Evolutionary conservation across 2,113 vertebrate genomes (phyloP).

Genomic region (Hirundichthys speculiger): DNA sequence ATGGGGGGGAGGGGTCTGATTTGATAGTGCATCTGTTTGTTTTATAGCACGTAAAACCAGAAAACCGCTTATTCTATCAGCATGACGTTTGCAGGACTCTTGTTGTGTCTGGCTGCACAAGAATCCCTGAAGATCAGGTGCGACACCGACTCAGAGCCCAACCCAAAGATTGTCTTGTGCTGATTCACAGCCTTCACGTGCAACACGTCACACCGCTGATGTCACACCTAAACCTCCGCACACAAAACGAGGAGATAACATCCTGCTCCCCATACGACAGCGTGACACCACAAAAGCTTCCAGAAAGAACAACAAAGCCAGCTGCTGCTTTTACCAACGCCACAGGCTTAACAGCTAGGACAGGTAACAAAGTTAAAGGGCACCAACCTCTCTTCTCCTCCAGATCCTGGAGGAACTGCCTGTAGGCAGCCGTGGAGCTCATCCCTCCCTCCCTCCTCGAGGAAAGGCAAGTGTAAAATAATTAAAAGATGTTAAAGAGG

Average conservation of each 20-base stretch:
- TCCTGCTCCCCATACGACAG: neutral
- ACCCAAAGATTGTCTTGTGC: no score
- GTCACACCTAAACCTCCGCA: neutral
- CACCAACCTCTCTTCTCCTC: slow-evolving; percentile 83
- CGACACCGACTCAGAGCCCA: slow-evolving; percentile 20
- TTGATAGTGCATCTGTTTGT: no score
- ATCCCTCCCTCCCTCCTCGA: slow-evolving; percentile 59
- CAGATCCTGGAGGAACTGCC: slow-evolving; percentile 80
- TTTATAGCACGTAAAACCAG: no score
- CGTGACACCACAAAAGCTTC: neutral
- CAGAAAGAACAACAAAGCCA: no score
- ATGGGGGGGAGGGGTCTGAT: no score
- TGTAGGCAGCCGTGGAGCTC: slow-evolving; percentile 76
- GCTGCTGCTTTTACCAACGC: no score
- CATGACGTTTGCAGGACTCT: no score
- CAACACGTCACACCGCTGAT: slow-evolving; percentile 20
- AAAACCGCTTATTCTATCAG: no score
- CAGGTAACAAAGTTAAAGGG: slow-evolving; percentile 5
- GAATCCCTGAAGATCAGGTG: slow-evolving; percentile 26
- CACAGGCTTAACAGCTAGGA: neutral
- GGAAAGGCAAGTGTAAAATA: neutral
- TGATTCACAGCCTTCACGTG: slow-evolving; percentile 29
- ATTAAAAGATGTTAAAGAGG: neutral
- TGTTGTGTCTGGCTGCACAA: no score
- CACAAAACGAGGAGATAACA: slow-evolving; percentile 1